Base-by-base conservation (phyloP, 2,113 vertebrate genomes). In the Kryptolebias marmoratus region DNA sequence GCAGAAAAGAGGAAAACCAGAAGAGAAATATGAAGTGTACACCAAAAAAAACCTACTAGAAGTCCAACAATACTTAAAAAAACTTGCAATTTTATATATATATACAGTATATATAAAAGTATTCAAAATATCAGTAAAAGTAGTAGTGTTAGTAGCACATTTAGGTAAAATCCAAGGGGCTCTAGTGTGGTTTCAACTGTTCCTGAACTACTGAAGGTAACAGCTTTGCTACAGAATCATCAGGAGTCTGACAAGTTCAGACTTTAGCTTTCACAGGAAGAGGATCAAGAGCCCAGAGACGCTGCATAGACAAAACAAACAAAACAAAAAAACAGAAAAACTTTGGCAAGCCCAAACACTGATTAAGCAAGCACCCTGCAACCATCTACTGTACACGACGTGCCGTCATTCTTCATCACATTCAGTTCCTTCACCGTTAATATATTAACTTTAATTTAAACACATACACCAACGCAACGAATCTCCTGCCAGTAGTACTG, bases 271-370 rank as follows among this genome's bases (percentile, higher is more conserved):
- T 57, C 59, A 55, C 42, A 49, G 57, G 47, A 61, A 50, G 48
- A 53, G 56, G 62, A 71, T 75, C 31, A 7, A 1, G 36, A 81
- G 70, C 62, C 47, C 15, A 13, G 31, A 42, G 13, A 71, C 44
- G 47, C 79, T 83, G 81, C 79, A 83, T 59, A 77, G 80, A 81
- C 4, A 75, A 14, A 45, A 45, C 22, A 22, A 22, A 22, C 22
- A 22, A 22, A 22, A 22, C 22, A 22, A 57, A 67, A 69, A 48
- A 4, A 48, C 12, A 14, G 4, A 52, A 49, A 74, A n/a, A 77
- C 63, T 75, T 86, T 84, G 76, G 71, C 72, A 65, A 78, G 48
- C 70, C 11, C 55, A 72, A 80, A 52, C 56, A 65, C 66, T 64
- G 67, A 28, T 56, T 73, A 18, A 71, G 47, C 52, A 58, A 28